Evolutionary conservation across 2,113 vertebrate species (phyloP), one percentile per base, ranked within the genome.

Genomic region (Rhodinocichla rosea): DNA sequence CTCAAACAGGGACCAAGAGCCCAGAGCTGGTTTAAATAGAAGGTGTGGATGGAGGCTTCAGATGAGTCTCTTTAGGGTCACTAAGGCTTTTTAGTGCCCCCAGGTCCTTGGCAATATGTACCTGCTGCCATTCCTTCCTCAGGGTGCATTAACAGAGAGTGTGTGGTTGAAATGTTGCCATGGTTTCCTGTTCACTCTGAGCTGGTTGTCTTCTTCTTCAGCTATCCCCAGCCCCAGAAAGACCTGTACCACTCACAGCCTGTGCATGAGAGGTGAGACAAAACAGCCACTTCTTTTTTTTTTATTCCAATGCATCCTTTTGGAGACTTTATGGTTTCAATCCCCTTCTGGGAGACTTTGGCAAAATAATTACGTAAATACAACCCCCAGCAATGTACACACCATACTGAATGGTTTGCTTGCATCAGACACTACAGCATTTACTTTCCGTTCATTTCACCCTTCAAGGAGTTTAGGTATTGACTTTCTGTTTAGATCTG

Each of bases 1-100:
- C 4, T 57, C 21, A 49, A 52, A 40, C 0, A 37, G 0, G 0
- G 1, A 30, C 0, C 0, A 1, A 44, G 2, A 0, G 0, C 5
- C 1, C 13, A 40, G 6, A 53, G 8, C 26, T 84, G 18, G 4
- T 40, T 84, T 78, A 70, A 70, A 44, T 59, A 78, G 3, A 26
- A 47, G 23, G 30, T 12, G 42, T 68, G 28, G 20, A 3, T 70
- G 8, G 7, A 82, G 7, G n/a, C 4, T 5, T 16, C 45, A 63
- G 52, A 12, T 87, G 74, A 63, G 14, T 18, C 6, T 40, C 15
- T 33, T 93, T 37, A 75, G 39, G 26, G 7, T 14, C 15, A 49
- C 44, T 70, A 32, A 81, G 26, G 10, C 24, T 70, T 57, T 49
- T 27, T 47, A 39, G 14, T n/a, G 7, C 7, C 2, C 37, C n/a